These are phyloP conservation scores for Lepisosteus oculatus DNA, from an alignment of 2,113 vertebrate genomes.

Conservation along the genomic window DNA sequence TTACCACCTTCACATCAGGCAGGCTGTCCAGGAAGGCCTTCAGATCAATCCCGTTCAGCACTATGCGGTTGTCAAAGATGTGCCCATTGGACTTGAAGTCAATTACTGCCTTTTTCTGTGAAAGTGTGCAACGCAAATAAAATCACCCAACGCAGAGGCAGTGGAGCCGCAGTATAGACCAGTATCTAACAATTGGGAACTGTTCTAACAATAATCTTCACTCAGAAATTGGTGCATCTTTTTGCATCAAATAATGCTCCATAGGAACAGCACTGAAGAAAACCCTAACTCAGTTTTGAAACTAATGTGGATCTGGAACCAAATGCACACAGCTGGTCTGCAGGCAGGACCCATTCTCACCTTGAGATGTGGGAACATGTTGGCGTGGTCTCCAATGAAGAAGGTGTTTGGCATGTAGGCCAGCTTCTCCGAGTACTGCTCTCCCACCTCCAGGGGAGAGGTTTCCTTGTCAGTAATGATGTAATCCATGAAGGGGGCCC, in stretches of 20 bases:
- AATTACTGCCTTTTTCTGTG: conserved; percentile 98
- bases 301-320: no score
- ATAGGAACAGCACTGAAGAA: no score
- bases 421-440: conserved; percentile 96
- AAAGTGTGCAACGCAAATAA: no score
- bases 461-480: conserved; percentile 95
- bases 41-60: conserved; percentile 95
- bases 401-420: conserved; percentile 98
- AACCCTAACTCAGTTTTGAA: no score
- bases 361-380: conserved; percentile 99
- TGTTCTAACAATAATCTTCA: no score
- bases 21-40: conserved; percentile 97
- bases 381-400: conserved; percentile 97
- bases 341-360: conserved; percentile 49
- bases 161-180: no score
- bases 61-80: conserved; percentile 97
- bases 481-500: conserved; percentile 97
- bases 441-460: conserved; percentile 87
- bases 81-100: conserved; percentile 99
- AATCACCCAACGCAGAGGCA: no score
- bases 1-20: conserved; percentile 95
- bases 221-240: no score
- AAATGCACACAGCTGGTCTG: no score
- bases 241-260: no score
- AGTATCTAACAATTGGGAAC: no score